Percentiles rank a stretch among this genome's conserved stretches.
Conservation (phyloP, 2,797 vertebrate genomes). For the Enteromius paludinosus region DNA sequence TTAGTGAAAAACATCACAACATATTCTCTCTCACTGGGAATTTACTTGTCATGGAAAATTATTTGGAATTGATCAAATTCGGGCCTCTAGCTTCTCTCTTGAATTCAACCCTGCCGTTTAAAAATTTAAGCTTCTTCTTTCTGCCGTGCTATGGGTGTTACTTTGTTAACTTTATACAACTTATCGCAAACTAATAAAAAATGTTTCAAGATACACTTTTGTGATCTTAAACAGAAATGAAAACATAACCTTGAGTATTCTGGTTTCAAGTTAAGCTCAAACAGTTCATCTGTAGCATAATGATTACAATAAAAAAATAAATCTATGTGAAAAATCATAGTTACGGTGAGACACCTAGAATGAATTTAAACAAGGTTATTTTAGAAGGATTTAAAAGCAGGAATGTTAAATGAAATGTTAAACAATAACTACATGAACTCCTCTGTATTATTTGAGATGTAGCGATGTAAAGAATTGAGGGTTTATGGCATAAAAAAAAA, state of each 20-base stretch:
- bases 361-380: not conserved
- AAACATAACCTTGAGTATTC: not conserved
- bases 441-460: not conserved
- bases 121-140: slow-evolving; percentile 4
- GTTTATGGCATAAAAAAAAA: not conserved
- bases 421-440: not conserved
- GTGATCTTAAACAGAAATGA: not conserved
- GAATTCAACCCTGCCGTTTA: not conserved
- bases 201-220: not conserved
- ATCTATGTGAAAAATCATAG: not conserved
- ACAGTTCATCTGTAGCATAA: not conserved
- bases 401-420: not conserved
- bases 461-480: not conserved
- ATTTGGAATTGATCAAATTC: slow-evolving; percentile 35
- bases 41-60: not conserved
- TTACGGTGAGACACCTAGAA: not conserved
- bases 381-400: not conserved
- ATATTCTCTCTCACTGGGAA: slow-evolving; percentile 4
- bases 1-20: slow-evolving; percentile 11
- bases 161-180: not conserved
- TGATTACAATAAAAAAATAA: not conserved
- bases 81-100: slow-evolving; percentile 20
- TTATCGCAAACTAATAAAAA: not conserved
- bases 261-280: not conserved
- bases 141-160: not conserved